Evolutionary conservation across 2,888 invertebrate species (phyloP).

Genomic region (Melanostoma scalare): DNA sequence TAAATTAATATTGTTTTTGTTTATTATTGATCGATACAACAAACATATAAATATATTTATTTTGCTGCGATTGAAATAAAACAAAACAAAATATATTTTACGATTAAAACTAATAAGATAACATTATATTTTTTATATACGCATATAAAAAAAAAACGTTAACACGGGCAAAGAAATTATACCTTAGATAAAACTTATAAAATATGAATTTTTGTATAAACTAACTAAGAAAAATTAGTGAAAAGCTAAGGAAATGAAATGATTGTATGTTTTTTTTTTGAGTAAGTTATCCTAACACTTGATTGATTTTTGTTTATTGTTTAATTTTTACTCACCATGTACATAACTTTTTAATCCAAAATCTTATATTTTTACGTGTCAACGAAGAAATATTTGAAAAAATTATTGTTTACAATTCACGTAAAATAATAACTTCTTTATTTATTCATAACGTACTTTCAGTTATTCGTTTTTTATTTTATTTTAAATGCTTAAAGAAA

Average conservation of each 20-base stretch:
- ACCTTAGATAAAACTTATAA: constrained; percentile 33
- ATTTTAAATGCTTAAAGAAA: constrained; percentile 47
- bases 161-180: constrained; percentile 43
- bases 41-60: constrained; percentile 65
- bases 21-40: constrained; percentile 11
- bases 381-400: constrained; percentile 58
- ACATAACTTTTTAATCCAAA: constrained; percentile 56
- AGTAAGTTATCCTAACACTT: too few species aligned
- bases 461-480: constrained; percentile 32
- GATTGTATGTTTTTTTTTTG: not conserved
- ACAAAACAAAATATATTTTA: constrained; percentile 49
- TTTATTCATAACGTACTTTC: constrained; percentile 58
- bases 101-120: constrained; percentile 37
- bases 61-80: constrained; percentile 59
- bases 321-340: constrained; percentile 38
- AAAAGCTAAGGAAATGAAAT: not conserved
- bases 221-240: not conserved
- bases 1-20: constrained; percentile 38
- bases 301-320: not conserved
- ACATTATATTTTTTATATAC: constrained; percentile 74
- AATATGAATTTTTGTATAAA: constrained; percentile 58
- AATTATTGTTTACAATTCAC: constrained; percentile 11
- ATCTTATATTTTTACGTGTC: constrained; percentile 27
- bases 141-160: constrained; percentile 75
- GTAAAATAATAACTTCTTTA: constrained; percentile 29